Evolutionary conservation across 2,113 vertebrate species (phyloP).

Genomic region (Mesitornis unicolor): DNA sequence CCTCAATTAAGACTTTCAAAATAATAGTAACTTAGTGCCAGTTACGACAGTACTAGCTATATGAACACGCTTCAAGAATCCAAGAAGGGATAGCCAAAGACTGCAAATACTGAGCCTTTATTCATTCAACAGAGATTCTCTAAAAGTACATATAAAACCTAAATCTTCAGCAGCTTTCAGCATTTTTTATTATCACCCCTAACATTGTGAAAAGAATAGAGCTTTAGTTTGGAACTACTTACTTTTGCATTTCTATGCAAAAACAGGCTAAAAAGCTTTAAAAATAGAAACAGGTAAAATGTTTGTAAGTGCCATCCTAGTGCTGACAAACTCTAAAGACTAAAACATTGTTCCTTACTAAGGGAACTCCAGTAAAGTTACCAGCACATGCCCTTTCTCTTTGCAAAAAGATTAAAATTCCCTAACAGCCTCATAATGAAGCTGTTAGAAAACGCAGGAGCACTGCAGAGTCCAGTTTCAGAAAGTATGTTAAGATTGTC

Average conservation of each 20-base stretch:
- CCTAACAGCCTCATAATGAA: not conserved
- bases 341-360: not conserved
- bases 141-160: not conserved
- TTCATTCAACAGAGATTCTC: not conserved
- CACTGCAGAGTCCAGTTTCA: not conserved
- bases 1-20: conserved; percentile 43
- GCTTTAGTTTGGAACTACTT: not conserved
- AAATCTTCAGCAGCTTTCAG: not conserved
- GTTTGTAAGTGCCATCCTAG: not conserved
- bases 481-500: not conserved
- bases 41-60: not conserved
- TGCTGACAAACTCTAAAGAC: not conserved
- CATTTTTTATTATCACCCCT: not conserved
- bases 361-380: too few species aligned
- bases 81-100: not conserved
- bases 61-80: not conserved
- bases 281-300: not conserved
- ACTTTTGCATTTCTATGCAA: not conserved
- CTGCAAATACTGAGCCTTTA: not conserved
- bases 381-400: not conserved
- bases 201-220: not conserved
- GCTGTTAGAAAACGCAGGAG: not conserved
- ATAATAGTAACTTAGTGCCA: conserved; percentile 31
- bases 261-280: not conserved
- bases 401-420: not conserved